Base-by-base conservation (phyloP, 2,113 vertebrate species). In the Archocentrus centrarchus region DNA sequence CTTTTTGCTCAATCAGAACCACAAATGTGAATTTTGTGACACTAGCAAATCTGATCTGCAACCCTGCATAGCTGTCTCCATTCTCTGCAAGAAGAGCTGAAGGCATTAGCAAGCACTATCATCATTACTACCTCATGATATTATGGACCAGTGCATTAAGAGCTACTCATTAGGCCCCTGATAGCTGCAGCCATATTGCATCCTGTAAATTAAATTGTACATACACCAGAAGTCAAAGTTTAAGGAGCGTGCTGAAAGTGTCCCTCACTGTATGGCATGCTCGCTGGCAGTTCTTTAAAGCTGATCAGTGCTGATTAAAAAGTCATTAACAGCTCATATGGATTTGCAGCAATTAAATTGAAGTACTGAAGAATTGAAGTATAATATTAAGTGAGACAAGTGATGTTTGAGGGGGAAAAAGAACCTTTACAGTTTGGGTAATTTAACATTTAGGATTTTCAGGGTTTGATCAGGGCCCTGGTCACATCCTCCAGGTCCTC, bases 81-180 rank as follows among this genome's bases (percentile, higher is more conserved):
- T 68, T 63, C 61, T 81, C 11, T 78, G 35, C 24, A 37, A 59
- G 47, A 84, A 76, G 30, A 35, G 39, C 64, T 76, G 39, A 50
- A 84, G 37, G 59, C 70, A 77, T 77, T 81, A 58, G 39, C 3
- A 11, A 77, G 63, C 6, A 3, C n/a, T 70, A 75, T 83, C 76
- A 88, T 80, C 32, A 77, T 85, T 85, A 76, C 60, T 39, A 53
- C 53, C 47, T 59, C 47, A 61, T 80, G 59, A 84, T 76, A 86
- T 53, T 75, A 59, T 59, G 70, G 58, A 76, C 18, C 62, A 62
- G 79, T 39, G 27, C 81, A 35, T 84, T 80, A 86, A 90, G 53
- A 82, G 75, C 82, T 44, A 39, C 59, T 87, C 73, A 83, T 80
- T 85, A 87, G 66, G 60, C 53, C 6, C 2, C 17, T 84, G 27